Base-by-base conservation (phyloP, 2,113 vertebrate species). In the Pollimyrus isidori region DNA sequence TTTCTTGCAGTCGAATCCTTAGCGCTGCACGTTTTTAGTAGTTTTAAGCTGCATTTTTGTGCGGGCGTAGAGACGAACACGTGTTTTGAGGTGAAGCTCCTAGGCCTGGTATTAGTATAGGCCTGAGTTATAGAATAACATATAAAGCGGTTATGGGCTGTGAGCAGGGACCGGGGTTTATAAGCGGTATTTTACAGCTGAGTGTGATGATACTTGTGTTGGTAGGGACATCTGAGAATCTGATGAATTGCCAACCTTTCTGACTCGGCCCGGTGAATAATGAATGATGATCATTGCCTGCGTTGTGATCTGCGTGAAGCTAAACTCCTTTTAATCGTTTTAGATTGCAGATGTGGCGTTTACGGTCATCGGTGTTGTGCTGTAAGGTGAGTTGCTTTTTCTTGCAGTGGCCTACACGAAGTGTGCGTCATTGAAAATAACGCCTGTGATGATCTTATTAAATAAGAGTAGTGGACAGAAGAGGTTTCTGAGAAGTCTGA, bases 391-490 rank as follows among this genome's bases (percentile, higher is more conserved):
- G 85, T 53, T 50, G 2, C 0, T 30, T 11, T 65, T 10, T 19
- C 4, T 19, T 7, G 1, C 4, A 39, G 17, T 19, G 5, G 4
- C 6, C 11, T 76, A 39, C 17, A 80, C 4, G 30, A 19, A 80
- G 19, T 19, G 35, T 80, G 15, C 10, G 1, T 69, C 11, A 69
- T 11, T 10, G 69, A 76, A 76, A 42, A 6, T 80, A 10, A 48
- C 39, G 80, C 88, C 88, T 3, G 2, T 89, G 88, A 89, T 89
- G 88, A 56, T 39, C 17, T 19, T 88, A 7, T 89, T 56, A 11
- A 26, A 46, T 89, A 89, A 89, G 88, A 89, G 88, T 89, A 89
- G 88, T 89, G 88, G 88, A 89, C 88, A 89, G 88, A 46, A 85
- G 10, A 7, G 4, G 4, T 89, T 89, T 89, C 88, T 89, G 88